phyloP scores from a whole-genome alignment of 2,797 vertebrate species.

The Neosalanx taihuensis region DNA sequence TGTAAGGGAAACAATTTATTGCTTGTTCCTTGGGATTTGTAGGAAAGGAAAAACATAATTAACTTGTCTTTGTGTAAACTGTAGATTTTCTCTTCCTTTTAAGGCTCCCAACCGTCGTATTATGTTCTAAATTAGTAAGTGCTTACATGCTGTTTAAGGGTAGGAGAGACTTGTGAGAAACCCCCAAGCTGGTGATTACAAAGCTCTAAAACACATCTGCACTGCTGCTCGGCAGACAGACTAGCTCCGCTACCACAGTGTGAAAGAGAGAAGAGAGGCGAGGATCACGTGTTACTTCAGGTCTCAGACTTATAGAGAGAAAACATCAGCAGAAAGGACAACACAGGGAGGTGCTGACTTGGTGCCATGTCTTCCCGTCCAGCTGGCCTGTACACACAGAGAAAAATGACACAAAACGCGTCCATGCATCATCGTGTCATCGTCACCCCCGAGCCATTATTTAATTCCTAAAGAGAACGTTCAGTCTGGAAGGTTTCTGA shows the following conservation, averaged over 20 bases:
- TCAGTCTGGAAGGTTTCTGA: slow-evolving; percentile 27
- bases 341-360: not conserved
- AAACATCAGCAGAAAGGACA: not conserved
- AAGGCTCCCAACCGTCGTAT: slow-evolving; percentile 71
- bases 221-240: slow-evolving; percentile 59
- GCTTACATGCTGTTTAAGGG: slow-evolving; percentile 78
- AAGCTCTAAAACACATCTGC: slow-evolving; percentile 73
- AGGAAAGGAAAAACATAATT: slow-evolving; percentile 47
- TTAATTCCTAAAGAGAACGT: slow-evolving; percentile 11
- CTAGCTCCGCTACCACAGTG: slow-evolving; percentile 54
- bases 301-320: not conserved
- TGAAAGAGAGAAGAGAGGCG: slow-evolving; percentile 2
- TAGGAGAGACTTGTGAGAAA: slow-evolving; percentile 68
- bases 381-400: not conserved
- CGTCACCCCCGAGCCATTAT: not conserved
- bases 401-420: not conserved
- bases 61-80: slow-evolving; percentile 67
- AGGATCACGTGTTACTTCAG: not conserved
- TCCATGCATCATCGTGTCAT: slow-evolving; percentile 1
- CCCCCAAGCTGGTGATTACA: slow-evolving; percentile 76
- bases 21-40: slow-evolving; percentile 26
- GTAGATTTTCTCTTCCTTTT: slow-evolving; percentile 49
- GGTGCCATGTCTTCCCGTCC: not conserved
- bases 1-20: slow-evolving; percentile 33
- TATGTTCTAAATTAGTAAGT: slow-evolving; percentile 78